Evolutionary conservation across 2,888 invertebrate species (phyloP).

Genomic region (Andricus curvator): DNA sequence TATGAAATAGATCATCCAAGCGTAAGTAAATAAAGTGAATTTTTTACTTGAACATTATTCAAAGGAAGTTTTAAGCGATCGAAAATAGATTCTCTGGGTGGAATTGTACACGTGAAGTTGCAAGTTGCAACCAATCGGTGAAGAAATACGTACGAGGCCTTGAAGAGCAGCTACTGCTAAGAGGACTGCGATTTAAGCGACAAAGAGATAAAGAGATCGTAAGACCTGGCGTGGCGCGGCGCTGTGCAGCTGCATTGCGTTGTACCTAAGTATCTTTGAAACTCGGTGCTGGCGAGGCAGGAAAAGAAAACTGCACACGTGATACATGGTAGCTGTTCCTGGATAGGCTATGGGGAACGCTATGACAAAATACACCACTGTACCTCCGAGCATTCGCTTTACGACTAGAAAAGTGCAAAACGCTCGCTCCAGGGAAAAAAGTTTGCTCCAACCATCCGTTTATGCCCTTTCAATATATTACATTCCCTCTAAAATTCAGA

Average conservation of each 20-base stretch:
- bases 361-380: constrained; percentile 54
- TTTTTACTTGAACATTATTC: neutral
- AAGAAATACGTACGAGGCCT: constrained; percentile 22
- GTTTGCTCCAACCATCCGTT: neutral
- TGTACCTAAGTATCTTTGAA: constrained; percentile 32
- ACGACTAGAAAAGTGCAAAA: constrained; percentile 19
- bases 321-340: constrained; percentile 51
- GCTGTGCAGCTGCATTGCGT: constrained; percentile 49
- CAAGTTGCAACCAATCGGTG: constrained; percentile 26
- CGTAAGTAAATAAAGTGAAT: neutral
- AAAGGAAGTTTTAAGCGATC: constrained; percentile 1
- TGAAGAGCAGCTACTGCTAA: constrained; percentile 13
- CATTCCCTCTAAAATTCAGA: neutral
- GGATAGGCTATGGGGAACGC: constrained; percentile 50
- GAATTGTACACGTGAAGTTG: constrained; percentile 8
- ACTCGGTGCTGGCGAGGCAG: constrained; percentile 41
- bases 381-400: neutral
- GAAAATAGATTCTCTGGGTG: constrained; percentile 28
- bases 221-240: constrained; percentile 53
- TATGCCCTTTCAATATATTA: neutral
- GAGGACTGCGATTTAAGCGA: constrained; percentile 41
- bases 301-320: constrained; percentile 51
- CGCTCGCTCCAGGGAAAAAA: neutral
- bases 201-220: constrained; percentile 41
- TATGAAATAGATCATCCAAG: neutral